These are phyloP conservation scores for Crypturellus tataupa DNA, from an alignment of 2,797 vertebrate species.

Conservation along the genomic window DNA sequence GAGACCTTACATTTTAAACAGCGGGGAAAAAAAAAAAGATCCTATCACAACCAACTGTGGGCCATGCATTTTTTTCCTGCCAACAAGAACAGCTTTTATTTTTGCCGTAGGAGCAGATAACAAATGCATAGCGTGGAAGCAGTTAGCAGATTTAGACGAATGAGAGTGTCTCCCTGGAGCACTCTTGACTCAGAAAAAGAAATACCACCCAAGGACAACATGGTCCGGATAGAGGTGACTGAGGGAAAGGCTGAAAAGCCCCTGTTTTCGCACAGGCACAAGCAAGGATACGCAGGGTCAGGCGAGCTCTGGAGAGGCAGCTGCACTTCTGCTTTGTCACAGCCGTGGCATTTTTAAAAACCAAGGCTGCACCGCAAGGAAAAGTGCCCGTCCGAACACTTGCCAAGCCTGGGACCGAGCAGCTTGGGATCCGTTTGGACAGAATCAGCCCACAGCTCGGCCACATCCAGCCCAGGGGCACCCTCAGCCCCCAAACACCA, in stretches of 20 bases:
- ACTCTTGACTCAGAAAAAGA: conserved; percentile 61
- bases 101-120: conserved; percentile 49
- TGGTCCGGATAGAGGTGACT: conserved; percentile 48
- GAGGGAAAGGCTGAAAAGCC: conserved; percentile 37
- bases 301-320: conserved; percentile 13
- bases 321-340: not conserved
- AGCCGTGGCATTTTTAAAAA: conserved; percentile 27
- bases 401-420: not conserved
- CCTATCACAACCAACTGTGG: conserved; percentile 25
- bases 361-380: not conserved
- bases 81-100: conserved; percentile 44
- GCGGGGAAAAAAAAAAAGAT: not conserved
- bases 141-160: not conserved
- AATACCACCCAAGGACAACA: conserved; percentile 75
- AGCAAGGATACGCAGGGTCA: not conserved
- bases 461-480: not conserved
- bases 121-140: not conserved
- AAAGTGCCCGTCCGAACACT: not conserved
- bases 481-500: not conserved
- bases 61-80: conserved; percentile 41
- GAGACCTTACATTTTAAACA: conserved; percentile 67
- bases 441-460: not conserved
- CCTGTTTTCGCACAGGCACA: conserved; percentile 2
- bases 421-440: conserved; percentile 24
- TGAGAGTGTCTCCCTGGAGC: conserved; percentile 45